Evolutionary conservation across 2,797 vertebrate genomes (phyloP), one percentile per base, ranked within the genome.

Genomic region (Melanotaenia parkinsoni): DNA sequence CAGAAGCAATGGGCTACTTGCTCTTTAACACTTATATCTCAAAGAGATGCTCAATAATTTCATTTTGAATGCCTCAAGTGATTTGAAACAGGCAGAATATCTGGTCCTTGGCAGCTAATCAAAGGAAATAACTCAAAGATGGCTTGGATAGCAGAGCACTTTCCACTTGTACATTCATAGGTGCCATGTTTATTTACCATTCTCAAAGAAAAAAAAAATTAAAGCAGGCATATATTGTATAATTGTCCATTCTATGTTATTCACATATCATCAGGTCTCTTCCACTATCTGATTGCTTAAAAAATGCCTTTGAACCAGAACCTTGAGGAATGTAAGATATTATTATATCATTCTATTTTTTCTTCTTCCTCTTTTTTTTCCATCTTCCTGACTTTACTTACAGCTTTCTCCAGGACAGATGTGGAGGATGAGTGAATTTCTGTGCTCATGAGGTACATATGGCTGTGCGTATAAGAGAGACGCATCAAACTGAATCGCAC

Each of bases 111-210:
- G 92, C 91, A 92, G 77, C 79, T 84, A 90, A 93, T 94, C 91
- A 93, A 92, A 92, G 90, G 84, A 91, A 93, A 93, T 88, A 91
- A 93, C 83, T 89, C 65, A 53, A 77, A 87, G 81, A 91, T 89
- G 85, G 83, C 80, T 89, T 86, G 88, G 85, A 92, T 86, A 86
- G 87, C 70, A 28, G 78, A 88, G 80, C 82, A 77, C 85, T 91
- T 89, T 88, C 81, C 82, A 78, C 88, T 83, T 66, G 58, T 51
- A 77, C 78, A 77, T 87, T 80, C 61, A 28, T 59, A 54, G 65
- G 76, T 80, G 82, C 80, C 77, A 58, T 90, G 85, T 92, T 93
- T 93, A 92, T 94, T 92, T 92, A 91, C 84, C 70, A 64, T 90
- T 85, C 89, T 85, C 65, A 72, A 86, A 85, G 87, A 82, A 86